Conservation (phyloP, 64 coral and sea anemone species). For the Porites australiensis region DNA sequence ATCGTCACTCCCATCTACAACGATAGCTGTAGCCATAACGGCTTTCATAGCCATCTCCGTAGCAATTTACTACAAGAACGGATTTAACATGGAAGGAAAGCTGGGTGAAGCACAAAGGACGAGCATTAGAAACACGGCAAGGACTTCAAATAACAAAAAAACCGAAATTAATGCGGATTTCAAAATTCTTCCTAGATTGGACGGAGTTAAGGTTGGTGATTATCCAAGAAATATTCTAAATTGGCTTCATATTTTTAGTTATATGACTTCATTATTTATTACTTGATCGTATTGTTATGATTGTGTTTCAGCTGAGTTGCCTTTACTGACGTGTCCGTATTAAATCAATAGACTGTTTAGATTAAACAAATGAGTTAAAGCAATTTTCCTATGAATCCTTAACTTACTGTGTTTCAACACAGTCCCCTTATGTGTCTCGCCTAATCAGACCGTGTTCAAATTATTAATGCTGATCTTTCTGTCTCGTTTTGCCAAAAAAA, state of each 20-base stretch:
- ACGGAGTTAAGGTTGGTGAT: slow-evolving; percentile 79
- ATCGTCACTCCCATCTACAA: slow-evolving; percentile 4
- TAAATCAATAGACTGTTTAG: not conserved
- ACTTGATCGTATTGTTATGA: too few relatives aligned
- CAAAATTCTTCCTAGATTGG: slow-evolving; percentile 72
- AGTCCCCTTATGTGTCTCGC: too few relatives aligned
- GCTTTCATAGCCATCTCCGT: slow-evolving; percentile 50
- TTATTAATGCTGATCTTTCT: too few relatives aligned
- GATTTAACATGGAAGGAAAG: not conserved
- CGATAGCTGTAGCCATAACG: slow-evolving; percentile 18
- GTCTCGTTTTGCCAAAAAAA: too few relatives aligned
- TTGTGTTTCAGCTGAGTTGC: too few relatives aligned
- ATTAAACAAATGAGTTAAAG: too few relatives aligned
- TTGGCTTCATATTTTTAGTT: not conserved
- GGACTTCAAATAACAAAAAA: not conserved
- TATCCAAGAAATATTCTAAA: not conserved
- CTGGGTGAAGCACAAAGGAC: not conserved
- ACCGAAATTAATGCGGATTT: slow-evolving; percentile 36
- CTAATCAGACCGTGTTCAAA: too few relatives aligned
- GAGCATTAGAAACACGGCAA: not conserved
- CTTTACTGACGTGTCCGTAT: not conserved
- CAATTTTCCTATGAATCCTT: too few relatives aligned
- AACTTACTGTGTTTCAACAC: too few relatives aligned
- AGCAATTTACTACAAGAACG: slow-evolving; percentile 61
- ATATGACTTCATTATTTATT: not conserved